Conservation (phyloP, 2,113 vertebrate species). For the Delphinus delphis region DNA sequence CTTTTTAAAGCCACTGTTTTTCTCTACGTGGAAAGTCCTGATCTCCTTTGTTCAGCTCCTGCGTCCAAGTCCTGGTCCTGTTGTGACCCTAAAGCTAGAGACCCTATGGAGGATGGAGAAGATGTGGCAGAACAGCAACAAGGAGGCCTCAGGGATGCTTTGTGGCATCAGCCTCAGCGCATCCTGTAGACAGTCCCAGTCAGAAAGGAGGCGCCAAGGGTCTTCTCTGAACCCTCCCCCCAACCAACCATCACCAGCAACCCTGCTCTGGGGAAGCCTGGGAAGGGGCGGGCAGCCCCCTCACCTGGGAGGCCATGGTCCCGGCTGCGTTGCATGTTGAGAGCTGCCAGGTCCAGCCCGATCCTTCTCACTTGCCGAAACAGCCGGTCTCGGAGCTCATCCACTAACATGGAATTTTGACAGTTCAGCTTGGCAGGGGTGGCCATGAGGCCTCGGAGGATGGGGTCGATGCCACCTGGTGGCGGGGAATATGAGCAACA, state of each 20-base stretch:
- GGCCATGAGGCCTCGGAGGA: constrained; percentile 86
- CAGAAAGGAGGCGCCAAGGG: neutral
- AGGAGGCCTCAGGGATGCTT: neutral
- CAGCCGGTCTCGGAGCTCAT: constrained; percentile 87
- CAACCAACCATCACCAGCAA: accelerated
- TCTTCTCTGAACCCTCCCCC: neutral
- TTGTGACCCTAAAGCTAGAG: neutral
- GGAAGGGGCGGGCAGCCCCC: neutral
- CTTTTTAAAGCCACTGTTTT: neutral
- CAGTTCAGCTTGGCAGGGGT: constrained; percentile 87
- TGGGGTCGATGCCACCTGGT: constrained; percentile 88
- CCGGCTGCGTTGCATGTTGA: constrained; percentile 90
- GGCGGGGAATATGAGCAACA: neutral
- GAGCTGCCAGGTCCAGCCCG: constrained; percentile 84
- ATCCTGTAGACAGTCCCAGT: neutral
- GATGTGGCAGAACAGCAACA: neutral
- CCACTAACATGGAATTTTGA: constrained; percentile 88
- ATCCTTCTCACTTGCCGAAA: constrained; percentile 83
- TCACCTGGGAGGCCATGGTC: constrained; percentile 90
- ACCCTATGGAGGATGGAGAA: neutral
- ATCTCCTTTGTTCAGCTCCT: neutral
- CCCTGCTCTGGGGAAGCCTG: neutral
- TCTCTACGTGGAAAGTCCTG: neutral
- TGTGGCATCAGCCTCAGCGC: neutral
- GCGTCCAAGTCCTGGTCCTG: neutral